phyloP scores from a whole-genome alignment of 2,113 vertebrate species.

The Mola mola region DNA sequence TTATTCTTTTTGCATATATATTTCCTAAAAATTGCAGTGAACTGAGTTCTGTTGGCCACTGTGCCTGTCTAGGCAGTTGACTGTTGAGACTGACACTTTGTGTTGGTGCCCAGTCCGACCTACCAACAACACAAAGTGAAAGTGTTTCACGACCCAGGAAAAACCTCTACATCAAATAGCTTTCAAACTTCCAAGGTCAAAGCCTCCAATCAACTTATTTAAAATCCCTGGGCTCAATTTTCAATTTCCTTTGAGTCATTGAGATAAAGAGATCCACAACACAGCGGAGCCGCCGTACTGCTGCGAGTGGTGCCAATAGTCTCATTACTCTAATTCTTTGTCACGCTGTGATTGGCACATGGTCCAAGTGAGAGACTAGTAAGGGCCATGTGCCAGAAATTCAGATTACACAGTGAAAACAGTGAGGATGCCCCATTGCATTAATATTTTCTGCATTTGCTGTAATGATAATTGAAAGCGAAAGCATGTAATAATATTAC shows the following conservation, averaged over 20 bases:
- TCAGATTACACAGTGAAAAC: conserved; percentile 2
- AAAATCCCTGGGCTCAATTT: conserved; percentile 49
- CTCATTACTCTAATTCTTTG: conserved; percentile 61
- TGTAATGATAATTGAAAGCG: conserved; percentile 29
- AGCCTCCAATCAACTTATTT: conserved; percentile 33
- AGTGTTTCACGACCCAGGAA: no score
- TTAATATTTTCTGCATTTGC: conserved; percentile 6
- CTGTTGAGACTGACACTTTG: no score
- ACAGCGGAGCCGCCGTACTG: conserved; percentile 37
- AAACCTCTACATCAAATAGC: no score
- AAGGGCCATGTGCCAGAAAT: conserved; percentile 23
- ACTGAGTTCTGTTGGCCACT: no score
- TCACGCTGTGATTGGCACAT: conserved; percentile 56
- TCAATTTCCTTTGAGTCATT: conserved; percentile 33
- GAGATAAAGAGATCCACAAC: conserved; percentile 63
- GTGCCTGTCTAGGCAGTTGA: no score
- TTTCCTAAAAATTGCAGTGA: no score
- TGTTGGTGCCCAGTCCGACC: no score
- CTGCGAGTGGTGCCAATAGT: conserved; percentile 11
- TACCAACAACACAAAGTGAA: no score
- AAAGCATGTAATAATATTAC: conserved; percentile 8
- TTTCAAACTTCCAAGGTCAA: conserved; percentile 59
- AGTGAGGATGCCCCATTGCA: background rate
- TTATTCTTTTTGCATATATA: no score
- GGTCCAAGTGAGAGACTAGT: conserved; percentile 49